Evolutionary conservation across 2,113 vertebrate genomes (phyloP).

Genomic region (Pleuronectes platessa): DNA sequence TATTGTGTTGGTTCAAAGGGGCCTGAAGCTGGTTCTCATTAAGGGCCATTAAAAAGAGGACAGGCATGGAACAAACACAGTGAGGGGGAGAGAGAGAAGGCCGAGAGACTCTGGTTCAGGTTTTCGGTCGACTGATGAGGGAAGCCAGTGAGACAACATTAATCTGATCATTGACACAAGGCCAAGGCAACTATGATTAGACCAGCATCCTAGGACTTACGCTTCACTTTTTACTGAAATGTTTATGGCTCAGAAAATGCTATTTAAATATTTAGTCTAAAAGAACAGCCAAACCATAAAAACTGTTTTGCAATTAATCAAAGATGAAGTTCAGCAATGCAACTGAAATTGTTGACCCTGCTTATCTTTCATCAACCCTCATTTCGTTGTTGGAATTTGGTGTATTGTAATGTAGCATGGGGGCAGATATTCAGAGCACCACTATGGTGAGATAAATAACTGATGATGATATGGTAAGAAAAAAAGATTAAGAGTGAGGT

Average conservation of each 20-base stretch:
- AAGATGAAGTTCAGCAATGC: neutral
- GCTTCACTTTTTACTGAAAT: neutral
- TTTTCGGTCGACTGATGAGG: conserved; percentile 36
- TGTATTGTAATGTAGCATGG: neutral
- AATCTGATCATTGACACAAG: conserved; percentile 34
- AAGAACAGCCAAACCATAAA: conserved; percentile 24
- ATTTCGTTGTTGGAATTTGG: neutral
- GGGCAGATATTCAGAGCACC: neutral
- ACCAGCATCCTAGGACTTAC: conserved; percentile 8
- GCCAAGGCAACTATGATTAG: conserved; percentile 28
- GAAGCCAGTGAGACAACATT: conserved; percentile 27
- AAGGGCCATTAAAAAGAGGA: conserved; percentile 67
- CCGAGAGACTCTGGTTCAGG: conserved; percentile 11
- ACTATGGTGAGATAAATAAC: neutral
- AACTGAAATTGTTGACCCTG: neutral
- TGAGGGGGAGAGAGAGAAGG: conserved; percentile 5
- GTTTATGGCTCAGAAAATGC: conserved; percentile 22
- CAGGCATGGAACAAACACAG: conserved; percentile 63
- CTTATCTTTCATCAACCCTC: neutral
- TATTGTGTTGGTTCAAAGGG: conserved; percentile 70
- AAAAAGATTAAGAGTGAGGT: neutral
- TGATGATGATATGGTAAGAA: neutral
- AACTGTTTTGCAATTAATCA: neutral
- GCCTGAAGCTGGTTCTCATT: conserved; percentile 74
- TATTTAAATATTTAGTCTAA: conserved; percentile 49